Evolutionary conservation across 2,113 vertebrate genomes (phyloP), one percentile per base, ranked within the genome.

Genomic region (Cinclus cinclus): DNA sequence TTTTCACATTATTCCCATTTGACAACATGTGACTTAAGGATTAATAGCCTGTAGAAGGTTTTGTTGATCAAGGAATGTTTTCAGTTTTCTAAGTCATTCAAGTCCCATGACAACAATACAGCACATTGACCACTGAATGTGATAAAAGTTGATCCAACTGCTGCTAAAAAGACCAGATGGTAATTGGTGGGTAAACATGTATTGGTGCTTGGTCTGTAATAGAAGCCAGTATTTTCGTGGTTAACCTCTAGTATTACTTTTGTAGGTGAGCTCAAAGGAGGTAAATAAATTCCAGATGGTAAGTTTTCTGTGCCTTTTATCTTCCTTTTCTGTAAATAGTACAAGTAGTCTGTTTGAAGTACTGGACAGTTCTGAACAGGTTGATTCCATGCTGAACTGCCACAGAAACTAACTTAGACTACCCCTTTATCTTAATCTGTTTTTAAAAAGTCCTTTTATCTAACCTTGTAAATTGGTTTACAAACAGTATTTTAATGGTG

Each of bases 251-350:
- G 23, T 78, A 44, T 87, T 95, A 24, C 53, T 96, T 92, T 96
- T 95, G 59, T 60, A 99, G 99, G 98, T 99, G 96, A 99, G 98
- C 97, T 99, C 98, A 87, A 99, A 99, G 98, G 99, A 99, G 98
- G 99, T 99, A 87, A 99, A 99, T 95, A 99, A 99, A 97, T 99
- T 99, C 98, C 99, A 99, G 93, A 99, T 99, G 99, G 99, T 99
- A 97, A 97, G 99, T 98, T 77, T 86, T 90, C 5, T 81, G 24
- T 84, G 24, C 27, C 22, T 92, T 76, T 67, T 63, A 44, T 37
- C 30, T 60, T 84, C 7, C 10, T 53, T 78, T 81, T 64, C 55
- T 77, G 2, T 68, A 37, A 47, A 22, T 71, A 20, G 3, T 63
- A 74, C 64, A 37, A 67, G 12, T 47, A 37, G 39, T 65, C 59